Percentiles rank a stretch among this genome's conserved stretches.
Evolutionary conservation across 2,113 vertebrate species (phyloP).

Genomic region (Oxyruncus cristatus): DNA sequence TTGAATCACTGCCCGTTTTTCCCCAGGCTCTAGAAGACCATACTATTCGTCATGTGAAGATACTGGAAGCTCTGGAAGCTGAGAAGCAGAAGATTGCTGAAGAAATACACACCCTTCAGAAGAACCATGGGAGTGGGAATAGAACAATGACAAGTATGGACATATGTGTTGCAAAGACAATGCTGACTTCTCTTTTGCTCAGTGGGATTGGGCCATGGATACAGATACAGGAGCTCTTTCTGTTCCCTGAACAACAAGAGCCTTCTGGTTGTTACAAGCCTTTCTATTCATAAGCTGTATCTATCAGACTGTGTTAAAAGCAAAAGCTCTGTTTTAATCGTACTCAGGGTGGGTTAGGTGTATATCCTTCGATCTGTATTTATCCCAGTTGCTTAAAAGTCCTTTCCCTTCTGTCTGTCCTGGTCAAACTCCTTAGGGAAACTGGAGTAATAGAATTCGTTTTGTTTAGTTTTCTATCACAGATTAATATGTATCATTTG

Average conservation of each 20-base stretch:
- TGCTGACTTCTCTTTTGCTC: neutral
- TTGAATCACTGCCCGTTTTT: neutral
- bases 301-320: neutral
- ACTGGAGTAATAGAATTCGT: neutral
- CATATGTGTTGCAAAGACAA: neutral
- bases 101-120: conserved; percentile 86
- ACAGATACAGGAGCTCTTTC: neutral
- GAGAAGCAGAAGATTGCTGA: conserved; percentile 90
- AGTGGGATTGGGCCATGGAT: neutral
- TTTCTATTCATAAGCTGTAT: neutral
- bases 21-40: conserved; percentile 87
- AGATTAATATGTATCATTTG: neutral
- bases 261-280: neutral
- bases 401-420: neutral
- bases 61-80: conserved; percentile 89
- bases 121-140: conserved; percentile 56
- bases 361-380: neutral
- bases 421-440: neutral
- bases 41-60: conserved; percentile 82
- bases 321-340: neutral
- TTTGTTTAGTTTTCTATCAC: neutral
- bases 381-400: neutral
- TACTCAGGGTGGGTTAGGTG: accelerated
- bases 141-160: conserved; percentile 34
- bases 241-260: neutral